Conservation (phyloP, 2,797 vertebrate genomes). For the Carduelis carduelis region DNA sequence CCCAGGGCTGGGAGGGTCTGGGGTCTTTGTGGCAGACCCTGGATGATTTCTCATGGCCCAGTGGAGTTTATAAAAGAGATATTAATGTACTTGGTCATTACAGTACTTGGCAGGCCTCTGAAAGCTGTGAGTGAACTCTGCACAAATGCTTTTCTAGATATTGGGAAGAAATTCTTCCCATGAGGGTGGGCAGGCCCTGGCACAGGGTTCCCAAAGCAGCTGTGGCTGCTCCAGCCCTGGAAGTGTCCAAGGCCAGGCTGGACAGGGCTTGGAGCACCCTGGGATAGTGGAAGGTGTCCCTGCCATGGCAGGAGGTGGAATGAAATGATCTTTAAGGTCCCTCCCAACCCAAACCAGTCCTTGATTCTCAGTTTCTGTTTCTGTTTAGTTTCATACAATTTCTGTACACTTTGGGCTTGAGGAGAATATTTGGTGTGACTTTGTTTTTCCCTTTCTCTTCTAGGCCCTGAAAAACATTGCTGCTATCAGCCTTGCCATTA, state of each 20-base stretch:
- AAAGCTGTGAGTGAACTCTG: accelerated
- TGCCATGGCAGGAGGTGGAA: background rate
- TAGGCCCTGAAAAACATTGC: slow-evolving; percentile 97
- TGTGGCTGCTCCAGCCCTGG: background rate
- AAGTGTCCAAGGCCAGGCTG: background rate
- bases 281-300: background rate
- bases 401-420: background rate
- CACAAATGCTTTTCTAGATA: background rate
- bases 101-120: background rate
- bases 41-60: background rate
- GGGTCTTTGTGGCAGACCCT: background rate
- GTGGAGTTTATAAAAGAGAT: background rate
- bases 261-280: background rate
- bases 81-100: background rate
- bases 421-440: background rate
- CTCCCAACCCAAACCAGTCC: background rate
- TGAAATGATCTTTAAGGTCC: background rate
- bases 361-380: background rate
- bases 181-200: background rate
- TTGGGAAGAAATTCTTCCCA: background rate
- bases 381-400: background rate
- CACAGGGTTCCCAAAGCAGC: background rate
- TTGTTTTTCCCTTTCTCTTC: background rate
- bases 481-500: slow-evolving; percentile 97
- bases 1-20: background rate